Conservation (phyloP, 53 echinoderm and acorn worm genomes). For the Echinarachnius parma region DNA sequence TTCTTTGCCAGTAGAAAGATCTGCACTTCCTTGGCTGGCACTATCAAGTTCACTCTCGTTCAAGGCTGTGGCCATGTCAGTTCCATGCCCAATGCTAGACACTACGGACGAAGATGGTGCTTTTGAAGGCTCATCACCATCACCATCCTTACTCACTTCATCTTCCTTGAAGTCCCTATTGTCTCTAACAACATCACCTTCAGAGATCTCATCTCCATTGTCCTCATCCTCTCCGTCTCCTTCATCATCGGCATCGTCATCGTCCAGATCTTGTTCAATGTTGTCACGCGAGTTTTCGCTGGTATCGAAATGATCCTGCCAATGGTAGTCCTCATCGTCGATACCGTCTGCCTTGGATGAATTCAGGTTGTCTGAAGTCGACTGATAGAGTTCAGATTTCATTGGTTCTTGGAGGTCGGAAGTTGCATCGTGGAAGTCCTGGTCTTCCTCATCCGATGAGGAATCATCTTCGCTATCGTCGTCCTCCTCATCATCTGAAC, state of each 20-base stretch:
- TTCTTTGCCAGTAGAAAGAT: too few relatives aligned
- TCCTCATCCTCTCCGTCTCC: background rate
- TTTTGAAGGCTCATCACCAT: too few relatives aligned
- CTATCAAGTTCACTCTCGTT: too few relatives aligned
- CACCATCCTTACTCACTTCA: too few relatives aligned
- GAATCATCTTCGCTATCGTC: conserved; percentile 2
- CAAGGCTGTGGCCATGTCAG: too few relatives aligned
- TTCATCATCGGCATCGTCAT: background rate
- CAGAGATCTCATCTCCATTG: background rate
- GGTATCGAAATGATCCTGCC: conserved; percentile 16
- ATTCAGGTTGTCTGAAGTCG: background rate
- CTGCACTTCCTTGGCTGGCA: too few relatives aligned
- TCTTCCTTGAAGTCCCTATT: too few relatives aligned
- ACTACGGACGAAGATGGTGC: too few relatives aligned
- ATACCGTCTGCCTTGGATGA: conserved; percentile 5
- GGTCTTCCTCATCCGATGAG: background rate
- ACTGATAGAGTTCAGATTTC: background rate
- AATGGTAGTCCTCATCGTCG: conserved; percentile 31
- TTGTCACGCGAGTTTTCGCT: background rate
- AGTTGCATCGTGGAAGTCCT: conserved; percentile 6
- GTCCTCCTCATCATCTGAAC: background rate
- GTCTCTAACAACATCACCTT: too few relatives aligned
- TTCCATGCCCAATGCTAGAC: too few relatives aligned
- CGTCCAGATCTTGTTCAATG: background rate
- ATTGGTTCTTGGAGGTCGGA: background rate